These are phyloP conservation scores for Lacerta viridis DNA, from an alignment of 2,797 vertebrate genomes.

Conservation along the genomic window DNA sequence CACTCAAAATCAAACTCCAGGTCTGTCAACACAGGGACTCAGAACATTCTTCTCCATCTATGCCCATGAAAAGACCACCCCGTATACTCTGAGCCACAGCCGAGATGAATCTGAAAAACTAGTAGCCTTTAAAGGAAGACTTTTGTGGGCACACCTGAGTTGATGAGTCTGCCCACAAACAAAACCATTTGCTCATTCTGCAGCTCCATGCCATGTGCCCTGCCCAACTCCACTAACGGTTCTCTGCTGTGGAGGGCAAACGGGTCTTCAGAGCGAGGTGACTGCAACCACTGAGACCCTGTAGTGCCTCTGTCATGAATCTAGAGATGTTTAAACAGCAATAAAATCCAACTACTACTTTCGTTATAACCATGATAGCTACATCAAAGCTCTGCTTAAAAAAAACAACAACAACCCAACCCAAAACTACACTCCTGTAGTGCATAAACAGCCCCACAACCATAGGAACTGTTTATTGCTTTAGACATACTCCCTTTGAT, in stretches of 20 bases:
- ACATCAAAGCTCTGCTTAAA: slow-evolving; percentile 71
- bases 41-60: not conserved
- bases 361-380: slow-evolving; percentile 72
- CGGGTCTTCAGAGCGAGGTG: not conserved
- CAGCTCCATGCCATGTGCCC: not conserved
- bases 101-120: not conserved
- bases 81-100: no score
- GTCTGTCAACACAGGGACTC: not conserved
- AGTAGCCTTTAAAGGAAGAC: not conserved
- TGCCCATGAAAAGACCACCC: no score
- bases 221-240: not conserved
- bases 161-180: not conserved
- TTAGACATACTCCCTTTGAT: slow-evolving; percentile 76
- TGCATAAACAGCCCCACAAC: slow-evolving; percentile 66
- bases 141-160: not conserved
- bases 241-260: not conserved
- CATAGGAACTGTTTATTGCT: slow-evolving; percentile 76
- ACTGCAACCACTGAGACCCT: not conserved
- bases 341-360: slow-evolving; percentile 71
- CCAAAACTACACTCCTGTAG: slow-evolving; percentile 47
- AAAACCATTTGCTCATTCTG: not conserved
- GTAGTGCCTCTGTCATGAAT: not conserved
- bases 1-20: not conserved
- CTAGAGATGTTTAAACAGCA: slow-evolving; percentile 69
- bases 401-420: slow-evolving; percentile 15